Base-by-base conservation (phyloP, 2,888 invertebrate species). In the Chrysodeixis includens region DNA sequence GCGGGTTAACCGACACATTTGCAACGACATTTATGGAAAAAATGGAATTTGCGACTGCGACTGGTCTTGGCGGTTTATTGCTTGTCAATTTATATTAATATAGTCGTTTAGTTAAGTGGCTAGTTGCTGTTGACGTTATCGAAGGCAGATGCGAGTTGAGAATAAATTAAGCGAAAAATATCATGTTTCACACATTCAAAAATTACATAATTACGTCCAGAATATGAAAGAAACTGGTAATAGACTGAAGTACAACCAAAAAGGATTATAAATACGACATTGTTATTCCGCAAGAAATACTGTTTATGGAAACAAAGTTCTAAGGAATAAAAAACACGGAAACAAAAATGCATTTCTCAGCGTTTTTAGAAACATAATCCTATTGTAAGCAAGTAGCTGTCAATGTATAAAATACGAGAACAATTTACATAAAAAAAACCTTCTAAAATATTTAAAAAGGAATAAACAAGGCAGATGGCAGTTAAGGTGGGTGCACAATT, bases 381-480 rank as follows among this genome's bases (percentile, higher is more conserved):
- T 35, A 63, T 76, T 71, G 56, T 71, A 3, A 49, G 56, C 67
- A 3, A 49, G 20, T 52, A 1, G n/a, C 20, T 53, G 56, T 59
- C 56, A 22, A 64, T 10, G 9, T 22, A 46, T 44, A 52, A 63
- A 54, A 30, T 51, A 49, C 8, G 40, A 56, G 14, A 8, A 22
- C 22, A 54, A 56, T 79, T 67, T 57, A 67, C 54, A 74, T 78
- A 70, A 78, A 59, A 44, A 69, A 71, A 66, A 54, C 20, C 58
- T 55, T 22, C 60, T n/a, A 63, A 68, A 66, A 64, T 69, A 62
- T 62, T 74, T 73, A 71, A 74, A 80, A 78, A 69, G 7, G 52
- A 74, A 64, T 76, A 66, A 73, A 71, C 52, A 69, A 10, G 74
- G 77, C 80, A 80, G 80, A 81, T 80, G 63, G 26, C 64, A 57